Evolutionary conservation across 2,113 vertebrate species (phyloP).

Genomic region (Ophthalmolycus amberensis): DNA sequence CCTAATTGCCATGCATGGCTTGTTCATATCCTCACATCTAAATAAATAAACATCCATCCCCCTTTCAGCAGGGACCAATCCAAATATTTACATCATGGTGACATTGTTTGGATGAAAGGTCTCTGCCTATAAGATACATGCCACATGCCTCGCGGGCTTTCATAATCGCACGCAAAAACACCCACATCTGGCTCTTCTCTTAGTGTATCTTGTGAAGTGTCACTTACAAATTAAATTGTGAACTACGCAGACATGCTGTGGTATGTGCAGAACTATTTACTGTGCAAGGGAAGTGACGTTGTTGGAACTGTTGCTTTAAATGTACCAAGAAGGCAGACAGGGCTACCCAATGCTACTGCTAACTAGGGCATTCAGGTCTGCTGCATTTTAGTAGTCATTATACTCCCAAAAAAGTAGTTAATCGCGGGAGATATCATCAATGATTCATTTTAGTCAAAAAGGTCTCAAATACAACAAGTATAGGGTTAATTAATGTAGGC

Average conservation of each 20-base stretch:
- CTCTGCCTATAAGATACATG: not conserved
- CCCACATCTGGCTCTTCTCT: constrained; percentile 27
- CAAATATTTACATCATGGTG: constrained; percentile 60
- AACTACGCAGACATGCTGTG: too few species aligned
- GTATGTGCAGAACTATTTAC: too few species aligned
- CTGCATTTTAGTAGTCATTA: too few species aligned
- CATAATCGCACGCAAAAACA: constrained; percentile 13
- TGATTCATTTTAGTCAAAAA: not conserved
- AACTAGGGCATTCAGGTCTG: not conserved
- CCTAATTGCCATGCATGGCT: constrained; percentile 17
- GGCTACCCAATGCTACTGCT: not conserved
- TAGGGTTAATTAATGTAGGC: not conserved
- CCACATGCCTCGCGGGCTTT: constrained; percentile 17
- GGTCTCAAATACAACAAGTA: not conserved
- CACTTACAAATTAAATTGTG: not conserved
- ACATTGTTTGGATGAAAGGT: constrained; percentile 51
- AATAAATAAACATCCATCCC: constrained; percentile 45
- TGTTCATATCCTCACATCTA: constrained; percentile 16
- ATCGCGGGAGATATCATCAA: not conserved
- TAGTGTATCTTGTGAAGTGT: not conserved
- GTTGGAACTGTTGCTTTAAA: not conserved
- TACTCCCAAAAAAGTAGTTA: not conserved
- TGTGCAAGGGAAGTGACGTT: too few species aligned
- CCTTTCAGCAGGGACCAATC: constrained; percentile 46
- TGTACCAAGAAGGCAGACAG: not conserved